These are phyloP conservation scores for Cheirogaleus major DNA, from an alignment of 2,797 vertebrate species.

Conservation along the genomic window DNA sequence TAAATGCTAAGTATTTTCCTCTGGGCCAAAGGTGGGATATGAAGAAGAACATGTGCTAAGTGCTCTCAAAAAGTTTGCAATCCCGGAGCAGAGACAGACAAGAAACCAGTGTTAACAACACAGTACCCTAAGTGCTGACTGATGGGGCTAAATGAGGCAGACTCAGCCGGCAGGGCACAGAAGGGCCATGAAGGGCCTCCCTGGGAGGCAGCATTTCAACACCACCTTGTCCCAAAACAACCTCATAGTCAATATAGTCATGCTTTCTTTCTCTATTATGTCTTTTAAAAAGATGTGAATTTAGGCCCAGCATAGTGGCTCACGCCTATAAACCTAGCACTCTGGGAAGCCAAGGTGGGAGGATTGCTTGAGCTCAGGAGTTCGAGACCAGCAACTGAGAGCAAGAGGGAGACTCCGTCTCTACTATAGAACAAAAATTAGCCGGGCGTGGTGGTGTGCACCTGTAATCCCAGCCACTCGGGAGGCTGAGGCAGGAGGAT, in stretches of 20 bases:
- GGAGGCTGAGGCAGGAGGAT: too few species aligned
- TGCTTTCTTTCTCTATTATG: not conserved
- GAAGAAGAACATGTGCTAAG: not conserved
- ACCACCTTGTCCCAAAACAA: not conserved
- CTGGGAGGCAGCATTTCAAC: not conserved
- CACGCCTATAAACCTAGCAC: too few species aligned
- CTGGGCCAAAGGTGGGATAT: not conserved
- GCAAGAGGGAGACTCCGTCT: too few species aligned
- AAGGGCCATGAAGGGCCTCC: not conserved
- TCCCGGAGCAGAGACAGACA: not conserved
- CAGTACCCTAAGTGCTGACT: not conserved
- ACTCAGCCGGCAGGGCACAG: not conserved
- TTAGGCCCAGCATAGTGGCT: not conserved
- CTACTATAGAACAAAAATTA: too few species aligned
- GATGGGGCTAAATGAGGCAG: not conserved
- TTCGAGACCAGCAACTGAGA: too few species aligned
- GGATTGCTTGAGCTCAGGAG: too few species aligned
- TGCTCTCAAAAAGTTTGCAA: not conserved
- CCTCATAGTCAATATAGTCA: not conserved
- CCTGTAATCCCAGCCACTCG: too few species aligned
- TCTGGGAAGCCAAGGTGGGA: too few species aligned
- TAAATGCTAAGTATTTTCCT: not conserved
- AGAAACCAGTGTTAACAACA: not conserved
- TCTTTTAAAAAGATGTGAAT: not conserved
- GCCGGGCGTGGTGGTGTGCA: fast-evolving